phyloP scores from a whole-genome alignment of 2,888 invertebrate species.

The Stenodema calcarata region DNA sequence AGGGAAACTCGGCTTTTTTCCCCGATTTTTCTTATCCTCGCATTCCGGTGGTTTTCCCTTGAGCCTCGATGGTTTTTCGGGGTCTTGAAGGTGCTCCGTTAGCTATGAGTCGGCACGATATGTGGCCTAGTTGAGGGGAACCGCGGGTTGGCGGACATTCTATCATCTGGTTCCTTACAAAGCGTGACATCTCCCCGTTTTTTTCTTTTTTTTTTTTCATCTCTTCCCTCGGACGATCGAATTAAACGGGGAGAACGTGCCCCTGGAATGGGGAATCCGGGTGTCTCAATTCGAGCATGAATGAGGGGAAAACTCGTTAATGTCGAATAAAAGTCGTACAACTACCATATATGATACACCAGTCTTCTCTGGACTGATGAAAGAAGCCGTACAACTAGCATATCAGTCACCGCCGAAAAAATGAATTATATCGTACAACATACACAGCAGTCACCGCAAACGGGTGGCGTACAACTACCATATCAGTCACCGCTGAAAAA shows the following conservation, averaged over 20 bases:
- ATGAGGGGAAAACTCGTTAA: not conserved
- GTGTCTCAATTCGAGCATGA: not conserved
- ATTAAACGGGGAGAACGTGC: not conserved
- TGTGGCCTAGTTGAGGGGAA: not conserved
- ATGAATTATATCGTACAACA: too few species aligned
- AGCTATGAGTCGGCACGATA: not conserved
- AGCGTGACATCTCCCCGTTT: not conserved
- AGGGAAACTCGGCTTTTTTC: not conserved
- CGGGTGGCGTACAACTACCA: too few species aligned
- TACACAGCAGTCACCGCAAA: too few species aligned
- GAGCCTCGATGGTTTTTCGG: not conserved
- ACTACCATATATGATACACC: too few species aligned
- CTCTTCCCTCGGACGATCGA: not conserved
- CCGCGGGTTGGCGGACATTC: not conserved
- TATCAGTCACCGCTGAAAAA: too few species aligned
- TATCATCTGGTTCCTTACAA: not conserved
- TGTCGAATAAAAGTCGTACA: too few species aligned
- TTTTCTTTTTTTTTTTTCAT: not conserved
- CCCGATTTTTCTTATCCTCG: not conserved
- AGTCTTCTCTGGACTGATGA: too few species aligned
- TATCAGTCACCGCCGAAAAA: too few species aligned
- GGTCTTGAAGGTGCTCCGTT: not conserved
- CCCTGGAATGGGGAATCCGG: not conserved
- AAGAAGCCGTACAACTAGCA: too few species aligned
- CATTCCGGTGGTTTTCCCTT: not conserved